Base-by-base conservation (phyloP, 2,797 vertebrate genomes). In the Melanotaenia boesemani region DNA sequence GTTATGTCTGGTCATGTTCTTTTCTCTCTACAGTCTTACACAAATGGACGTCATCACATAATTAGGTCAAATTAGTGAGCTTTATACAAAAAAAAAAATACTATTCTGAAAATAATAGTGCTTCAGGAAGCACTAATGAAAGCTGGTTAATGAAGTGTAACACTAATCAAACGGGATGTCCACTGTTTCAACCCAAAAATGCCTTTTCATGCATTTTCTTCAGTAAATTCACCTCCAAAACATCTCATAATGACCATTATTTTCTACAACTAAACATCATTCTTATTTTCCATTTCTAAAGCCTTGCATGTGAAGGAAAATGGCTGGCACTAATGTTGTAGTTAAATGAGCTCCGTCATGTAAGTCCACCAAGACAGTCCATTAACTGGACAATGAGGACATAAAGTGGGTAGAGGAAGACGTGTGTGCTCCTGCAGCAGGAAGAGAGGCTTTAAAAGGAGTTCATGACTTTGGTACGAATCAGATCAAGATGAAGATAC, bases 341-440 rank as follows among this genome's bases (percentile, higher is more conserved):
- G 16, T 10, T 39, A 1, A 63, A 83, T 69, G 63, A 61, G 64
- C 44, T 46, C 44, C 6, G 52, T 54, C 61, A n/a, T 48, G 64
- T 52, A 55, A 68, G 67, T 44, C 67, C 24, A 54, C 7, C 9
- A 26, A 15, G 16, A 26, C 4, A 63, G 50, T 52, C 70, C 3
- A 72, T 66, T 80, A 79, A 81, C 37, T 63, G 12, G 66, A 76
- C 50, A 44, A 28, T 28, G 50, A 67, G 13, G 48, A 41, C n/a
- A 63, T 48, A 34, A 68, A 80, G 2, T 50, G 10, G 48, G n/a
- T 4, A 11, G 46, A 20, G 46, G 46, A 48, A 20, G 48, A 52
- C 22, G 48, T 6, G 9, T 48, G n/a, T 52, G 8, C n/a, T 52
- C 48, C 48, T 18, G 11, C n/a, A 11, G 48, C n/a, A 52, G 48